Evolutionary conservation across 1,140 invertebrate genomes (phyloP).

Genomic region (Cryptotermes secundus): DNA sequence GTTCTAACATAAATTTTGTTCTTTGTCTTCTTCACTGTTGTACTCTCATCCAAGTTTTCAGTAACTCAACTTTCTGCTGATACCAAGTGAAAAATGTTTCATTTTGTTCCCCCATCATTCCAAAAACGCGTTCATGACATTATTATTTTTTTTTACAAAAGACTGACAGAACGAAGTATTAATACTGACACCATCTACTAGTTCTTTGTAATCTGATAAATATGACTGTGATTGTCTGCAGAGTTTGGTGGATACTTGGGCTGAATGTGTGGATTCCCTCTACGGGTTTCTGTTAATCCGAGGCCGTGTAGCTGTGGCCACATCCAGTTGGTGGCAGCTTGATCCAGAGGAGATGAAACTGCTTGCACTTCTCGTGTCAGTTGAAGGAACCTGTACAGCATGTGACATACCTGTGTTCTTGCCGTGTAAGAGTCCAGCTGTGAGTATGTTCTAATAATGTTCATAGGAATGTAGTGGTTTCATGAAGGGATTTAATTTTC

Average conservation of each 20-base stretch:
- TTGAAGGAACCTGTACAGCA: slow-evolving; percentile 63
- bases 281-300: slow-evolving; percentile 78
- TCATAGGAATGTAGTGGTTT: background rate
- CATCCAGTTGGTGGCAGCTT: slow-evolving; percentile 75
- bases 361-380: slow-evolving; percentile 63
- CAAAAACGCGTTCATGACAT: too few relatives aligned
- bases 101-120: too few relatives aligned
- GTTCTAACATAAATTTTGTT: too few relatives aligned
- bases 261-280: slow-evolving; percentile 70
- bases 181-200: too few relatives aligned
- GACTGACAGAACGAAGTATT: too few relatives aligned
- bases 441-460: slow-evolving; percentile 48
- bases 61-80: too few relatives aligned
- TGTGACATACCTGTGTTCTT: slow-evolving; percentile 79
- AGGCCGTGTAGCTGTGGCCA: slow-evolving; percentile 73
- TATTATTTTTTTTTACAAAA: too few relatives aligned
- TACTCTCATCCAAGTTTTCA: too few relatives aligned
- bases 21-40: too few relatives aligned
- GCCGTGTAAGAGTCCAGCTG: slow-evolving; percentile 78
- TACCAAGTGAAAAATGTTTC: too few relatives aligned
- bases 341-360: slow-evolving; percentile 72
- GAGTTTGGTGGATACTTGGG: slow-evolving; percentile 62
- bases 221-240: background rate
- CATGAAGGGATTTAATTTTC: background rate
- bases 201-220: too few relatives aligned